phyloP scores from a whole-genome alignment of 2,113 vertebrate genomes.

The Ursus arctos region DNA sequence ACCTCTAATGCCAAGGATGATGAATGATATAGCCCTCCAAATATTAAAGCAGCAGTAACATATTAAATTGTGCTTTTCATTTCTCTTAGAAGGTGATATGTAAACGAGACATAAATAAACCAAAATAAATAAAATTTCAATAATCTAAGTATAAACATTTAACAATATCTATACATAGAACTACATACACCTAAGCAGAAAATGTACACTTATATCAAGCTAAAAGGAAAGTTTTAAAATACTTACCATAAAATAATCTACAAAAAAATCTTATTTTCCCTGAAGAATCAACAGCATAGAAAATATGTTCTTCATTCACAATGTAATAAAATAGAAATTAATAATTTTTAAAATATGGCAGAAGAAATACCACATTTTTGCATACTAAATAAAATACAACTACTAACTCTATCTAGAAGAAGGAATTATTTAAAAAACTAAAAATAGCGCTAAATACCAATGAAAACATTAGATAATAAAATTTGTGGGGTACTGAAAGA shows the following conservation, averaged over 20 bases:
- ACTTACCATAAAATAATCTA: background rate
- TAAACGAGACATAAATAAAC: background rate
- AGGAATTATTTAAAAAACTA: background rate
- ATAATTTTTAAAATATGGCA: background rate
- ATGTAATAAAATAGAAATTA: background rate
- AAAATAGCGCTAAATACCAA: background rate
- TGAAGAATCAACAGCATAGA: background rate
- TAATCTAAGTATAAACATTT: background rate
- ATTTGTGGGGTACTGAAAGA: background rate
- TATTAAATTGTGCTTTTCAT: background rate
- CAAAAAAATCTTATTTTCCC: background rate
- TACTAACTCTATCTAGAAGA: background rate
- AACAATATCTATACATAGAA: background rate
- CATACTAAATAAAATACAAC: background rate
- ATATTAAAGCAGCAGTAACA: conserved; percentile 7
- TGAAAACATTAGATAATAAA: background rate
- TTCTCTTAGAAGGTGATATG: background rate
- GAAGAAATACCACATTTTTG: background rate
- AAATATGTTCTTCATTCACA: background rate
- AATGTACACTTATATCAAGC: background rate
- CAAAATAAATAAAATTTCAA: background rate
- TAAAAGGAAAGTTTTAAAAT: background rate
- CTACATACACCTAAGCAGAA: background rate
- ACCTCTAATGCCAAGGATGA: background rate
- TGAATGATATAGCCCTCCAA: background rate